Evolutionary conservation across 2,888 invertebrate species (phyloP).

Genomic region (Lithophane socia): DNA sequence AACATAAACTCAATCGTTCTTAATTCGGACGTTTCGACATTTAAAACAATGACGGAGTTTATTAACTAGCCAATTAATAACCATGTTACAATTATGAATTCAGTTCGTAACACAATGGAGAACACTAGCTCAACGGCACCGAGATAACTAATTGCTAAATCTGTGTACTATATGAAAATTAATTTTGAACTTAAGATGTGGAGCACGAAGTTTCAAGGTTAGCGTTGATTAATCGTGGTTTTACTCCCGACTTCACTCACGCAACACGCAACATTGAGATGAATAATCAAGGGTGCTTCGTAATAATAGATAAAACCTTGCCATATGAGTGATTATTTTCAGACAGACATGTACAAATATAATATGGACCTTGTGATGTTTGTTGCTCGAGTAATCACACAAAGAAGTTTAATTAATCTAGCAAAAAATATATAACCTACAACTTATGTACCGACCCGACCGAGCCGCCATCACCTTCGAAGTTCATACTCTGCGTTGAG

Average conservation of each 20-base stretch:
- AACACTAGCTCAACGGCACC: constrained; percentile 34
- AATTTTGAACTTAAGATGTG: constrained; percentile 76
- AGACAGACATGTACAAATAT: constrained; percentile 14
- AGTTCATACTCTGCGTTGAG: constrained; percentile 12
- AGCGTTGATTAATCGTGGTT: constrained; percentile 82
- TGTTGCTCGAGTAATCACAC: constrained; percentile 36
- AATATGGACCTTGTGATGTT: constrained; percentile 40
- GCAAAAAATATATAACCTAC: constrained; percentile 25
- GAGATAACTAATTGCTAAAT: constrained; percentile 67
- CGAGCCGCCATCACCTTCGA: constrained; percentile 1
- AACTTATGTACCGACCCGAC: constrained; percentile 1
- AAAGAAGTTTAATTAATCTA: constrained; percentile 46
- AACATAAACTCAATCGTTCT: not conserved
- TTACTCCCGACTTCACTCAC: constrained; percentile 67
- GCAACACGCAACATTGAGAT: constrained; percentile 70
- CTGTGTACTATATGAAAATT: constrained; percentile 74
- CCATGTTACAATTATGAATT: constrained; percentile 31
- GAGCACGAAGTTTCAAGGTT: constrained; percentile 78
- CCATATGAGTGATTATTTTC: constrained; percentile 54
- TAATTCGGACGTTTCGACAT: constrained; percentile 6
- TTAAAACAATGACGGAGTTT: not conserved
- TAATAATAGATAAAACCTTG: constrained; percentile 70
- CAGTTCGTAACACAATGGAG: constrained; percentile 31
- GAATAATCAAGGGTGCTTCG: constrained; percentile 70
- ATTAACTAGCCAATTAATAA: constrained; percentile 27